Percentiles rank a stretch among this genome's conserved stretches.
phyloP scores from a whole-genome alignment of 2,888 invertebrate genomes.

The Sphaerophoria taeniata region DNA sequence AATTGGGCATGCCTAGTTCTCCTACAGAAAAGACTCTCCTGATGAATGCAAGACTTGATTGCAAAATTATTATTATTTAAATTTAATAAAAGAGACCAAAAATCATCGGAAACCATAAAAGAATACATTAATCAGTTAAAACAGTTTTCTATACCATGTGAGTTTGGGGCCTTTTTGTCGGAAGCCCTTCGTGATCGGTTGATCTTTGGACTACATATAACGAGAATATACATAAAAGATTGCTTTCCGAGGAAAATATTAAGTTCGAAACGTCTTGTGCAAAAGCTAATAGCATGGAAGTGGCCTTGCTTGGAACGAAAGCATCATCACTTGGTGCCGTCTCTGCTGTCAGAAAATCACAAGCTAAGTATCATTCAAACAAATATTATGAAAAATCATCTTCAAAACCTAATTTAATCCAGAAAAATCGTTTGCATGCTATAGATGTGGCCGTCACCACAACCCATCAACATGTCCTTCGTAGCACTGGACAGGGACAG shows the following conservation, averaged over 20 bases:
- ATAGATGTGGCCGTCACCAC: constrained; percentile 32
- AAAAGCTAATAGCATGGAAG: constrained; percentile 25
- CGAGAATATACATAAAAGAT: constrained; percentile 31
- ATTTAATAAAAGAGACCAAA: too few species aligned
- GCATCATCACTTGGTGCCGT: constrained; percentile 27
- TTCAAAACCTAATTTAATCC: constrained; percentile 27
- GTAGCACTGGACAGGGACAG: too few species aligned
- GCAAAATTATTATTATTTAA: constrained; percentile 27
- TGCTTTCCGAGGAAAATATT: too few species aligned
- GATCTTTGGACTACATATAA: constrained; percentile 38
- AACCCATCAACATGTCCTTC: constrained; percentile 38
- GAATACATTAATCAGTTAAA: constrained; percentile 38
- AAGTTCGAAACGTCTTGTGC: constrained; percentile 1
- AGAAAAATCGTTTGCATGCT: constrained; percentile 4
- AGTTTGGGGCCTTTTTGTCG: constrained; percentile 29
- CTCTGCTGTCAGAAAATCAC: background rate
- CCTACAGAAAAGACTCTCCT: background rate
- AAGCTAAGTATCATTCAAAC: too few species aligned
- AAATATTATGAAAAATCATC: background rate
- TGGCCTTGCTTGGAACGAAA: constrained; percentile 26
- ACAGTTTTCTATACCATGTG: constrained; percentile 44
- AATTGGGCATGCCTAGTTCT: constrained; percentile 28
- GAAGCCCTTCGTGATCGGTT: constrained; percentile 46
- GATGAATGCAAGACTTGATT: constrained; percentile 27
- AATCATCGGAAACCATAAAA: too few species aligned